Evolutionary conservation across 2,797 vertebrate genomes (phyloP), one percentile per base, ranked within the genome.

Genomic region (Parotocinclus haroldoi): DNA sequence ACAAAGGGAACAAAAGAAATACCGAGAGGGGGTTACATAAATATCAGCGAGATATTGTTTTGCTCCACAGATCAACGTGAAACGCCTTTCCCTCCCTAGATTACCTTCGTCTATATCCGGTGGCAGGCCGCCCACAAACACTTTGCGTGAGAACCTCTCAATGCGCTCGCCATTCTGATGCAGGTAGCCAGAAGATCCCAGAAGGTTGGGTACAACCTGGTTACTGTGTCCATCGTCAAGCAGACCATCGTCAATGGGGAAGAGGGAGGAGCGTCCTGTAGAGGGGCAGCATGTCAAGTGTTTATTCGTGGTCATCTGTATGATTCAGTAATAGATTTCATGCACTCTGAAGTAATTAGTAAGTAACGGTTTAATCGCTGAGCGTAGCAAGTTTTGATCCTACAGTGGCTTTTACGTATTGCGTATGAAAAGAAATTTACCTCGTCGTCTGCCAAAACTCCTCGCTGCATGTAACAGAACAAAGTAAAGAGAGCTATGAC

Each of bases 381-480:
- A 27, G 27, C 27, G 2, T 27, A 27, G 27, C 27, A 2, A 27
- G 27, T 27, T 27, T 27, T 27, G 5, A 27, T 27, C 3, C 40
- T 42, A 18, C 53, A 36, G n/a, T 19, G 11, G 17, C 9, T 1
- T 18, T 27, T 14, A 40, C 78, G n/a, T n/a, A 75, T 71, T 82
- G 79, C 81, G 80, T 56, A 79, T 60, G 88, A 80, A 77, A 66
- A 81, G 78, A 73, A 82, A 83, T 81, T 98, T 99, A 99, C 96
- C 96, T 99, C 96, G 93, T 90, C 96, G 95, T 94, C 96, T 92
- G 88, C 96, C 95, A 94, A 92, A 98, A 92, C 94, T 96, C 92
- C 95, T 94, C 66, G 96, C 96, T 99, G 96, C 96, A 91, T 96
- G 95, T 91, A 88, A 93, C 88, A 92, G 91, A 95, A 90, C 84